Conservation (phyloP, 2,888 invertebrate genomes). For the Melanargia galathea region DNA sequence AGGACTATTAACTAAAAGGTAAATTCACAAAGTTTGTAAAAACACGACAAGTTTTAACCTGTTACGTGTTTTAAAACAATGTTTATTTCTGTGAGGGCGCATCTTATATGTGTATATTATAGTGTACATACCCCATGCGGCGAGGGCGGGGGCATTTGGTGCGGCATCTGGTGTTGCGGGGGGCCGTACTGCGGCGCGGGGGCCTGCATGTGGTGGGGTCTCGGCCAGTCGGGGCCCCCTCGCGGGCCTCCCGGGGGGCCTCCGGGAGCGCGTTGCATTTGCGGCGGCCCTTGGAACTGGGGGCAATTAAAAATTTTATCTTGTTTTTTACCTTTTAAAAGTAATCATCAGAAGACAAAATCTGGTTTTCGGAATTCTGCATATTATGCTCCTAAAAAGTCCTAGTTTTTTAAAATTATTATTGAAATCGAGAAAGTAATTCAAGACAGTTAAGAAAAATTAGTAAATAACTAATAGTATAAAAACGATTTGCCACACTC, state of each 20-base stretch:
- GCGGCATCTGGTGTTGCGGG: slow-evolving; percentile 74
- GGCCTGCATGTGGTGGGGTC: slow-evolving; percentile 69
- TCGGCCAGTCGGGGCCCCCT: slow-evolving; percentile 70
- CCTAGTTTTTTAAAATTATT: too few relatives aligned
- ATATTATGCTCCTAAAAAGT: too few relatives aligned
- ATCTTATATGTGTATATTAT: not conserved
- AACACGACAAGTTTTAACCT: not conserved
- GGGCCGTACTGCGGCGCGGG: slow-evolving; percentile 73
- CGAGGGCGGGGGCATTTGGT: slow-evolving; percentile 75
- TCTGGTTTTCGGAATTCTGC: too few relatives aligned
- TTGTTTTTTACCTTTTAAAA: too few relatives aligned
- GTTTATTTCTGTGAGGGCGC: not conserved
- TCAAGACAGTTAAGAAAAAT: too few relatives aligned
- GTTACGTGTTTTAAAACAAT: not conserved
- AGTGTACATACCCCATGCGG: slow-evolving; percentile 62
- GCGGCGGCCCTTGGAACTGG: slow-evolving; percentile 65
- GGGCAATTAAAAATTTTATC: not conserved
- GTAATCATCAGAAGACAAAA: too few relatives aligned
- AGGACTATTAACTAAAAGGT: too few relatives aligned
- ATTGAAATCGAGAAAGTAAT: too few relatives aligned
- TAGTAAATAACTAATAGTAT: too few relatives aligned
- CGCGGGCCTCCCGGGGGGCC: slow-evolving; percentile 51
- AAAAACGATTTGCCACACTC: too few relatives aligned
- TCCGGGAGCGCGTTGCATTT: slow-evolving; percentile 41
- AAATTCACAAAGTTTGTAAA: too few relatives aligned